Percentiles rank a stretch among this genome's conserved stretches.
These are phyloP conservation scores for Origma solitaria DNA, from an alignment of 2,113 vertebrate species.

Conservation along the genomic window DNA sequence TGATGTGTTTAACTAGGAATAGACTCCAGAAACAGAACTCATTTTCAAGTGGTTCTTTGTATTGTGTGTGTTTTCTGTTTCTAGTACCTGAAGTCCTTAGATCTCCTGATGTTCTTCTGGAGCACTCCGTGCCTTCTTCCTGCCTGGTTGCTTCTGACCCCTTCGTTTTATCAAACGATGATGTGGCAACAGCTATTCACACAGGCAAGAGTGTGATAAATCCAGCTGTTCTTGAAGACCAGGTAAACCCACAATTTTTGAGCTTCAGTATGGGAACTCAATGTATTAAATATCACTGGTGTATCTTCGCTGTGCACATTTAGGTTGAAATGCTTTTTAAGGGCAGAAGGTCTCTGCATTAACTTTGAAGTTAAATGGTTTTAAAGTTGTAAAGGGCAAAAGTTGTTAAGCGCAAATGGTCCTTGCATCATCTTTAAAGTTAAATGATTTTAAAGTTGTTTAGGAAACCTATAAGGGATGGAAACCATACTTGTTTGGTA, in stretches of 20 bases:
- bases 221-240: constrained; percentile 6
- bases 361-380: background rate
- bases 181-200: background rate
- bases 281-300: background rate
- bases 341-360: background rate
- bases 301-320: background rate
- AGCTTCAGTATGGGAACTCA: background rate
- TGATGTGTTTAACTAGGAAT: background rate
- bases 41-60: background rate
- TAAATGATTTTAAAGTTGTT: background rate
- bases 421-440: background rate
- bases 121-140: background rate
- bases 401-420: background rate
- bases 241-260: constrained; percentile 44
- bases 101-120: constrained; percentile 53
- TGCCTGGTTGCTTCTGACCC: constrained; percentile 44
- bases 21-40: background rate
- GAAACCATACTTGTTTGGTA: background rate
- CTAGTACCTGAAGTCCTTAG: constrained; percentile 64
- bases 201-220: background rate
- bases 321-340: background rate
- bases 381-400: background rate
- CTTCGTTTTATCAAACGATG: constrained; percentile 25
- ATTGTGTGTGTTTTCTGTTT: background rate
- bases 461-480: background rate